Conservation (phyloP, 2,113 vertebrate species). For the Ondatra zibethicus region DNA sequence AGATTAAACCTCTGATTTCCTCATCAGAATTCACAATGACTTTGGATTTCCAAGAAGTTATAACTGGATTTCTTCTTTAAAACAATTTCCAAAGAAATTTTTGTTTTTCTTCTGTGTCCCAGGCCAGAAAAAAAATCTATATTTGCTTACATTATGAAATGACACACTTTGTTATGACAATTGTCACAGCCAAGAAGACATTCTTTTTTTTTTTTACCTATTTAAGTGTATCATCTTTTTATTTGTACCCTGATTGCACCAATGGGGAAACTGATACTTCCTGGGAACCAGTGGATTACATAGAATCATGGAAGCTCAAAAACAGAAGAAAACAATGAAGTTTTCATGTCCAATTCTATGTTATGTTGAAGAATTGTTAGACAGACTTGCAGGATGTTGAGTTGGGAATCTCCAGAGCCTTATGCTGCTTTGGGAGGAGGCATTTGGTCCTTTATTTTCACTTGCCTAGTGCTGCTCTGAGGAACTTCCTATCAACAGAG, state of each 20-base stretch:
- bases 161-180: background rate
- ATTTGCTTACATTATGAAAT: background rate
- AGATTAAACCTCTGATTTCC: background rate
- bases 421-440: background rate
- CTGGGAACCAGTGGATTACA: background rate
- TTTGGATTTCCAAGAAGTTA: constrained; percentile 6
- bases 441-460: constrained; percentile 10
- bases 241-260: background rate
- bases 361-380: background rate
- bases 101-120: background rate
- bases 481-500: background rate
- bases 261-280: background rate
- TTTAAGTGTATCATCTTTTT: constrained; percentile 27
- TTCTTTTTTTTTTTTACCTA: background rate
- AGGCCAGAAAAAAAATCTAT: background rate
- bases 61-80: constrained; percentile 39
- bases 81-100: background rate
- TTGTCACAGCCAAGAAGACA: background rate
- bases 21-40: background rate
- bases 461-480: background rate
- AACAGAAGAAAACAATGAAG: background rate
- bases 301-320: background rate
- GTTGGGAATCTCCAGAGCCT: background rate
- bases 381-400: background rate
- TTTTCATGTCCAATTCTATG: background rate